phyloP scores from a whole-genome alignment of 2,113 vertebrate genomes.

The Hippocampus zosterae region DNA sequence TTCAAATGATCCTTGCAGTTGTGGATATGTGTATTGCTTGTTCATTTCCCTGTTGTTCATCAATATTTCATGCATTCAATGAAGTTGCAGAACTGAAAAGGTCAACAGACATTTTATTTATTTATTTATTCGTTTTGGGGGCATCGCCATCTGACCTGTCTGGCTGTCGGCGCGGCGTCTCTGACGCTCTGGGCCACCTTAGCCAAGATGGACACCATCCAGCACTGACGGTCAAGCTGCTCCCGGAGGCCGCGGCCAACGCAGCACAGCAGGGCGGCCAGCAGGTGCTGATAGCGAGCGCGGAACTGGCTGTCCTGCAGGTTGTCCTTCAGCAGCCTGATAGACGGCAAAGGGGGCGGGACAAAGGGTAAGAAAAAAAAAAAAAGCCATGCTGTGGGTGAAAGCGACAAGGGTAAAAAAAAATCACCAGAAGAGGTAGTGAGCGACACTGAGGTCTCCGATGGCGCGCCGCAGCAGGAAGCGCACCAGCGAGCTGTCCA shows the following conservation, averaged over 20 bases:
- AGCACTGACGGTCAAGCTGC: conserved; percentile 90
- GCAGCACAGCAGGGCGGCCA: conserved; percentile 91
- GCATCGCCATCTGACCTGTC: conserved; percentile 81
- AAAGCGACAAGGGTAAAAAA: background rate
- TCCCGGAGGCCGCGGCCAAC: conserved; percentile 85
- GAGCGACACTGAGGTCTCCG: conserved; percentile 86
- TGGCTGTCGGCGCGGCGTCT: conserved; percentile 77
- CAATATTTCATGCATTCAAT: too few species aligned
- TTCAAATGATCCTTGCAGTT: too few species aligned
- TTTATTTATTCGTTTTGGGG: too few species aligned
- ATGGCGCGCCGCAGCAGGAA: conserved; percentile 92
- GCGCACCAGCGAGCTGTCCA: conserved; percentile 92
- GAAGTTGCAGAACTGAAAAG: too few species aligned
- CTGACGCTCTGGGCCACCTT: conserved; percentile 85
- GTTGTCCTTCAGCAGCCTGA: conserved; percentile 90
- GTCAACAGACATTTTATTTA: too few species aligned
- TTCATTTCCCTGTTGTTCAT: too few species aligned
- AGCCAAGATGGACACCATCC: conserved; percentile 83
- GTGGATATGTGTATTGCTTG: too few species aligned
- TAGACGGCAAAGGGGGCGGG: background rate
- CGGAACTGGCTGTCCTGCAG: conserved; percentile 96
- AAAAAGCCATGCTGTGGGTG: too few species aligned
- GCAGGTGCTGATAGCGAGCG: conserved; percentile 92
- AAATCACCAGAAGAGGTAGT: conserved; percentile 93
- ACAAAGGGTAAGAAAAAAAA: background rate